phyloP scores from a whole-genome alignment of 2,888 invertebrate genomes.

The Troides oblongomaculatus region DNA sequence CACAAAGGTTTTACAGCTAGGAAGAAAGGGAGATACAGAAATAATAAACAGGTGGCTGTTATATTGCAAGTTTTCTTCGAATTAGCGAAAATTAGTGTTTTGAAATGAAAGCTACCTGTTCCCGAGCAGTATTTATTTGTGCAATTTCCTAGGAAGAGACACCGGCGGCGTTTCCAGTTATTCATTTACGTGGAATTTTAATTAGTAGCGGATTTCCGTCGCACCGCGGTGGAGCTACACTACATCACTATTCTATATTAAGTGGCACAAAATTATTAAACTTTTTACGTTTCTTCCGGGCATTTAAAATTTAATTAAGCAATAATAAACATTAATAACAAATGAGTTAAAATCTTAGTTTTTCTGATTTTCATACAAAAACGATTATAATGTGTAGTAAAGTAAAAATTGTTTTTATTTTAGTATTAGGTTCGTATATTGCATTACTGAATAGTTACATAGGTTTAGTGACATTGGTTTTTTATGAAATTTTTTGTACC shows the following conservation, averaged over 20 bases:
- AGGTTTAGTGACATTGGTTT: conserved; percentile 31
- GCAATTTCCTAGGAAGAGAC: conserved; percentile 42
- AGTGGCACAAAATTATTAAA: conserved; percentile 36
- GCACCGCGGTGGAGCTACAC: conserved; percentile 43
- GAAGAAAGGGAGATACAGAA: too few species aligned
- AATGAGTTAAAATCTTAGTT: too few species aligned
- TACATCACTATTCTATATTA: conserved; percentile 44
- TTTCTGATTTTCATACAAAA: too few species aligned
- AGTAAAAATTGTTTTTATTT: too few species aligned
- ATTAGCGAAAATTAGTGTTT: background rate
- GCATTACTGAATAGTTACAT: conserved; percentile 42
- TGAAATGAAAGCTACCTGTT: background rate
- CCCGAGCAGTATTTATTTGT: conserved; percentile 38
- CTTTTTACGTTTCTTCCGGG: conserved; percentile 21
- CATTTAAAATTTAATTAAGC: conserved; percentile 9
- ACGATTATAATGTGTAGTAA: too few species aligned
- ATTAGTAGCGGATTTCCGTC: conserved; percentile 70
- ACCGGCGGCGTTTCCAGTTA: conserved; percentile 55
- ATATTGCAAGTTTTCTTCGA: background rate
- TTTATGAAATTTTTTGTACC: too few species aligned
- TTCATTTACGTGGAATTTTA: conserved; percentile 72
- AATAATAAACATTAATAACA: too few species aligned
- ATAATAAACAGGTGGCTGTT: background rate
- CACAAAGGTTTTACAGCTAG: too few species aligned
- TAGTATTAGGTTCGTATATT: conserved; percentile 38